Conservation (phyloP, 2,113 vertebrate species). For the Passerina amoena region DNA sequence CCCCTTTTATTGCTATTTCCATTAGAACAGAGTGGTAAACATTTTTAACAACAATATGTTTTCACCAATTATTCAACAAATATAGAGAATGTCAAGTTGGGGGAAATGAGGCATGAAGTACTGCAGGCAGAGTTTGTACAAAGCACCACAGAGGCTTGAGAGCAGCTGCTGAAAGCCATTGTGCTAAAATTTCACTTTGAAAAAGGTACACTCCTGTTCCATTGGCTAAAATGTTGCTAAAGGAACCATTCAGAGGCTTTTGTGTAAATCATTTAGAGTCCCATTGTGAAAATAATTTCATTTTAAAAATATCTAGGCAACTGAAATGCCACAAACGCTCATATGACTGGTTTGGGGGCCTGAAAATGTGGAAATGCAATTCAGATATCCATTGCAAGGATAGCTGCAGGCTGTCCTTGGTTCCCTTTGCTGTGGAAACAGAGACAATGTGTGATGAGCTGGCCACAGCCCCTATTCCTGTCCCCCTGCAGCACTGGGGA, state of each 20-base stretch:
- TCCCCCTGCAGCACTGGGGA: not conserved
- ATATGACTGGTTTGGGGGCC: not conserved
- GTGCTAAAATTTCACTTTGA: conserved; percentile 40
- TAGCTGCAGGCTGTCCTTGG: not conserved
- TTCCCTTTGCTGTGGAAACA: not conserved
- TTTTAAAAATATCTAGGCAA: not conserved
- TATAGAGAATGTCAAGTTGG: not conserved
- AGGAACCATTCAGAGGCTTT: conserved; percentile 2
- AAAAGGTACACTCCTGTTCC: conserved; percentile 16
- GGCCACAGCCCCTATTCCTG: fast-evolving
- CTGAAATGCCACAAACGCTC: not conserved
- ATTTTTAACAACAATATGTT: conserved; percentile 14
- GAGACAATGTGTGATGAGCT: not conserved
- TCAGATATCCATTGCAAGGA: not conserved
- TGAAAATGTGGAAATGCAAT: not conserved
- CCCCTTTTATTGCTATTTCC: not conserved
- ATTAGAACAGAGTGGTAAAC: not conserved
- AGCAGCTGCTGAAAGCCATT: conserved; percentile 33
- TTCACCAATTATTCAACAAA: conserved; percentile 25
- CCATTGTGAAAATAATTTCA: not conserved
- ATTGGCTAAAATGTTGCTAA: not conserved
- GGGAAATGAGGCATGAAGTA: conserved; percentile 28
- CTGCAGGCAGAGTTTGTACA: not conserved
- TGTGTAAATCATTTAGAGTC: conserved; percentile 13
- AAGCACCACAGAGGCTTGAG: not conserved